Conservation (phyloP, 2,113 vertebrate species). For the Ornithorhynchus anatinus region DNA sequence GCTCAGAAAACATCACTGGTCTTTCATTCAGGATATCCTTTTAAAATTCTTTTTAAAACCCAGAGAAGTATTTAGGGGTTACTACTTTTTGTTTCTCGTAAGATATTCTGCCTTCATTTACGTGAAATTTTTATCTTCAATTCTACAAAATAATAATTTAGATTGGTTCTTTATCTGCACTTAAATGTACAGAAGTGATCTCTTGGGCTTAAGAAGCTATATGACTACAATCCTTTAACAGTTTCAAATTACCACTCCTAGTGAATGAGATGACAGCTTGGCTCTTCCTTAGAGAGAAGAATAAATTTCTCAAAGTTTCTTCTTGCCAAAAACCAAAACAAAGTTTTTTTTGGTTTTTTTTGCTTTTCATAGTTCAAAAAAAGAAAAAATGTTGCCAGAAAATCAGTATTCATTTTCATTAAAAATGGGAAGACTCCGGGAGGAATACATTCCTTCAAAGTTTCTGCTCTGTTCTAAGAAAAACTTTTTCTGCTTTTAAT, state of each 20-base stretch:
- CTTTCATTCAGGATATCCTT: slow-evolving; percentile 9
- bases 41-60: slow-evolving; percentile 22
- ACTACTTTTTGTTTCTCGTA: slow-evolving; percentile 41
- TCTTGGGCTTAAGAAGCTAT: slow-evolving; percentile 30
- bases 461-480: too few species aligned
- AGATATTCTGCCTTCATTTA: slow-evolving; percentile 20
- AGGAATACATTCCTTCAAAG: too few species aligned
- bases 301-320: slow-evolving; percentile 7
- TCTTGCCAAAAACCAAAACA: slow-evolving; percentile 10
- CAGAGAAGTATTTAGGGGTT: slow-evolving; percentile 29
- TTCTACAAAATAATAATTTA: slow-evolving; percentile 31
- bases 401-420: too few species aligned
- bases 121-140: slow-evolving; percentile 24
- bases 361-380: too few species aligned
- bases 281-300: slow-evolving; percentile 26
- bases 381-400: too few species aligned
- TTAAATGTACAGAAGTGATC: slow-evolving; percentile 33
- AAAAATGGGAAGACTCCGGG: too few species aligned
- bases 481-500: background rate
- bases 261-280: slow-evolving; percentile 23
- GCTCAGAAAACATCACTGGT: background rate
- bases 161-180: slow-evolving; percentile 33
- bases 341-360: too few species aligned
- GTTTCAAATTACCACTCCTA: slow-evolving; percentile 35
- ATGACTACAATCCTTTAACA: slow-evolving; percentile 22